phyloP scores from a whole-genome alignment of 2,113 vertebrate species.

The Sapajus apella region DNA sequence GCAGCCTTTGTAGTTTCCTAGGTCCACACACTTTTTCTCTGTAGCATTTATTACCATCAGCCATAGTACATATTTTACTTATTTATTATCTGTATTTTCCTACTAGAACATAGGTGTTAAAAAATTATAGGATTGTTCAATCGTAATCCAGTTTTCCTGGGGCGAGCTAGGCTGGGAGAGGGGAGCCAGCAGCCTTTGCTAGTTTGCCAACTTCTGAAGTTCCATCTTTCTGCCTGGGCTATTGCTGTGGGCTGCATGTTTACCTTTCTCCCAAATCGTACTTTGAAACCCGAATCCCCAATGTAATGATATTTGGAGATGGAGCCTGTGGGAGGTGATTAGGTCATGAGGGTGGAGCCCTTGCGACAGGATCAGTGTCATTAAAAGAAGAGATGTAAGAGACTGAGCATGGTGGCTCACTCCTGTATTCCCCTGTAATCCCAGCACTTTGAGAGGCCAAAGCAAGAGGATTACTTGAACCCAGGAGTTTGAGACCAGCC shows the following conservation, averaged over 20 bases:
- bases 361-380: not conserved
- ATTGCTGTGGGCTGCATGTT: not conserved
- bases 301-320: not conserved
- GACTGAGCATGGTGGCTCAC: no score
- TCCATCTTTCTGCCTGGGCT: not conserved
- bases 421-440: no score
- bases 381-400: not conserved
- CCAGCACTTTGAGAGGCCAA: no score
- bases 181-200: not conserved
- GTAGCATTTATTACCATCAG: not conserved
- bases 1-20: not conserved
- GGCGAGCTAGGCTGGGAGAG: not conserved
- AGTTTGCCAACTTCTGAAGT: not conserved
- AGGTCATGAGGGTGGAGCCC: not conserved
- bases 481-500: no score
- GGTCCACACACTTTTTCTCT: not conserved
- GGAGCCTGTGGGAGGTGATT: not conserved
- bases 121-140: not conserved
- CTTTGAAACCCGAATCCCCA: not conserved
- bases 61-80: not conserved
- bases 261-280: not conserved
- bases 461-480: no score
- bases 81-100: not conserved
- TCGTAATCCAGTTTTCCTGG: not conserved
- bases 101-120: not conserved